Conservation (phyloP, 2,888 invertebrate genomes). For the Tachina lurida region DNA sequence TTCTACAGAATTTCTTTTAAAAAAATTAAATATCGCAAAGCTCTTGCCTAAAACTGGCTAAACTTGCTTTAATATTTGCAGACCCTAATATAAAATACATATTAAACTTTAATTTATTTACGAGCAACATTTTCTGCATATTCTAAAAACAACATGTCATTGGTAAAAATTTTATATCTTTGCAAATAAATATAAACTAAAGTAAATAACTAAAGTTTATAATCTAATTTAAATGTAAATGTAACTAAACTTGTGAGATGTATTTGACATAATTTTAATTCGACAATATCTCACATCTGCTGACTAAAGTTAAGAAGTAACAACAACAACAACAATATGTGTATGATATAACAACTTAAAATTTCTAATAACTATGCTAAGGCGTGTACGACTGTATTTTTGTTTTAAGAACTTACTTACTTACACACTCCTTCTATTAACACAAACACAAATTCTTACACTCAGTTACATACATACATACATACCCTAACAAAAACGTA, state of each 20-base stretch:
- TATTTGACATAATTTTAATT: constrained; percentile 50
- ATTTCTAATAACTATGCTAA: constrained; percentile 19
- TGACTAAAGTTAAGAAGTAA: constrained; percentile 41
- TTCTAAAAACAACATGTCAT: not conserved
- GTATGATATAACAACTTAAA: constrained; percentile 26
- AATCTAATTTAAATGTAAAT: not conserved
- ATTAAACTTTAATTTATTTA: too few relatives aligned
- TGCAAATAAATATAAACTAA: not conserved
- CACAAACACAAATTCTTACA: not conserved
- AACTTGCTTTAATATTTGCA: too few relatives aligned
- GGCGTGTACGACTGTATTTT: not conserved
- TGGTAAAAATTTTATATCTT: not conserved
- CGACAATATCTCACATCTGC: constrained; percentile 47
- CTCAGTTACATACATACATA: not conserved
- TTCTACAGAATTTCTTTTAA: too few relatives aligned
- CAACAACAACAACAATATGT: not conserved
- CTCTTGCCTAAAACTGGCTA: too few relatives aligned
- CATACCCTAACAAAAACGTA: constrained; percentile 17
- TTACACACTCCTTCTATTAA: not conserved
- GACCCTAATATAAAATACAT: too few relatives aligned
- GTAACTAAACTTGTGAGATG: constrained; percentile 24
- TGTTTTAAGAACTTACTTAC: not conserved
- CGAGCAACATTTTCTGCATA: not conserved
- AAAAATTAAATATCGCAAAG: too few relatives aligned
- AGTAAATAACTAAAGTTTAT: constrained; percentile 1